phyloP scores from a whole-genome alignment of 2,888 invertebrate genomes.

The Desoria tigrina region DNA sequence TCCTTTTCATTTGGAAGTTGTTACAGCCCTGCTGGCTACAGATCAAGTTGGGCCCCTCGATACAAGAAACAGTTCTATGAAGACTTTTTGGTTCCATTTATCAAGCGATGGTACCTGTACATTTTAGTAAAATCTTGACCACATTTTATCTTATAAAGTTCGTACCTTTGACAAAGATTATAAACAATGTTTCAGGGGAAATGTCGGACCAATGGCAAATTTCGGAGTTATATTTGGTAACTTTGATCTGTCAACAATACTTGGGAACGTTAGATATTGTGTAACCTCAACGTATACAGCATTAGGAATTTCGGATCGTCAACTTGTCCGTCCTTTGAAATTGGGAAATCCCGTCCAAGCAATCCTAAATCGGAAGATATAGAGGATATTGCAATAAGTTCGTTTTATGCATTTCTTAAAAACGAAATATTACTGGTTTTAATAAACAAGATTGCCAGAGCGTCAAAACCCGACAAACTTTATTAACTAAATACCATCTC shows the following conservation, averaged over 20 bases:
- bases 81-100: slow-evolving; percentile 27
- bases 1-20: slow-evolving; percentile 31
- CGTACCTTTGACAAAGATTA: too few relatives aligned
- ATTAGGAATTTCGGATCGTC: slow-evolving; percentile 31
- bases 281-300: slow-evolving; percentile 29
- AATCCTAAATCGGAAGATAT: too few relatives aligned
- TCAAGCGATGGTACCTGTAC: slow-evolving; percentile 24
- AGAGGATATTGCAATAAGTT: too few relatives aligned
- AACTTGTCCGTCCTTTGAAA: slow-evolving; percentile 30
- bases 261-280: slow-evolving; percentile 28
- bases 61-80: slow-evolving; percentile 32
- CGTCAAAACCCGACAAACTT: too few relatives aligned
- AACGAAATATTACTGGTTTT: too few relatives aligned
- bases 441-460: too few relatives aligned
- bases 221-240: slow-evolving; percentile 42
- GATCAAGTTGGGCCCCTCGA: slow-evolving; percentile 26
- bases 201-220: slow-evolving; percentile 22
- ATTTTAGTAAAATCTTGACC: too few relatives aligned
- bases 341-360: neutral
- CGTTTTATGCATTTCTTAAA: too few relatives aligned
- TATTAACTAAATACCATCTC: too few relatives aligned
- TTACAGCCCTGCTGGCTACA: slow-evolving; percentile 22
- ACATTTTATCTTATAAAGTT: neutral
- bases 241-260: slow-evolving; percentile 17
- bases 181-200: slow-evolving; percentile 24